Evolutionary conservation across 2,113 vertebrate species (phyloP), one percentile per base, ranked within the genome.

Genomic region (Forbesichthys papilliferus): DNA sequence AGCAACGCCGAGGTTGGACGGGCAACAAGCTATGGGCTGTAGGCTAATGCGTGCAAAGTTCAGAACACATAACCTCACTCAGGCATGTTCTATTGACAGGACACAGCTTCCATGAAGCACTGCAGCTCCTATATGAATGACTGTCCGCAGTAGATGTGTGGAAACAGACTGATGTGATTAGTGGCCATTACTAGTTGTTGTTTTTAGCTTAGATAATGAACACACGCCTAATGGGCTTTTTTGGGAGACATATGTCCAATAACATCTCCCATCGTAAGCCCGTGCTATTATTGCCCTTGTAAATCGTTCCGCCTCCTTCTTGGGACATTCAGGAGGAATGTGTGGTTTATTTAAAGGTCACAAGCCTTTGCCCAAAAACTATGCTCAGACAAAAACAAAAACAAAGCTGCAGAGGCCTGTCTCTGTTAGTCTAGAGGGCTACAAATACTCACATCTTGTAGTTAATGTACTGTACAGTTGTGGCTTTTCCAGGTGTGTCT

Each of bases 201-300:
- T 79, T 84, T 86, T 83, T 68, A 74, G 73, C 69, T 68, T 18
- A 61, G 33, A 64, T 65, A 75, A 85, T 66, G 76, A 84, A 77
- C 60, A 75, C 47, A 62, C 64, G 12, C 48, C 16, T 47, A 12
- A 12, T 11, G 33, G 63, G 5, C 42, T 20, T 33, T 89, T 90
- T 81, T 82, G 85, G 84, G 55, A 87, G 86, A 89, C 90, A 86
- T 84, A 86, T 82, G 66, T 59, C 62, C 5, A 8, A 42, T 42
- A 42, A 42, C 36, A 42, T 53, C 3, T 13, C 47, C n/a, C 18
- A 2, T n/a, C 33, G 63, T 57, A 74, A 34, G 52, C 27, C 49
- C 46, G 55, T 52, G 16, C 20, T 11, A 48, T 59, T 47, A 16
- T 14, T 12, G 8, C 16, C 66, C 53, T 51, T 68, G 55, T 56